A percentile compares a stretch with the other conserved stretches of the same genome.
Evolutionary conservation across 2,113 vertebrate genomes (phyloP).

Genomic region (Lampris incognitus): DNA sequence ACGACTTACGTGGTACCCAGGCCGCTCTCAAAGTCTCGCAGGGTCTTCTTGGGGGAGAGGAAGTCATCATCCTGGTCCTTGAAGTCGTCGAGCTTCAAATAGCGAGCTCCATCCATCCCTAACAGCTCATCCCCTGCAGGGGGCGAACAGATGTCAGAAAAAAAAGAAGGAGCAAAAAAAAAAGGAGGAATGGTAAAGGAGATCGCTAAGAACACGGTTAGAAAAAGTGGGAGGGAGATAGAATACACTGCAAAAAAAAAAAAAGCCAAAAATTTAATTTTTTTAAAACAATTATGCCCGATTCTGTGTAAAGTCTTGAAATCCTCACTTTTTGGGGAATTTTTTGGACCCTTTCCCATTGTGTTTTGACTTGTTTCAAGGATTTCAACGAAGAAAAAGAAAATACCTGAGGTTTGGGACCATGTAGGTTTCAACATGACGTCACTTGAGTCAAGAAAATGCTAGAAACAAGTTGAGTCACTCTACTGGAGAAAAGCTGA

Average conservation of each 20-base stretch:
- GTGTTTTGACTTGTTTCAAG: not conserved
- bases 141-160: constrained; percentile 25
- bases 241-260: constrained; percentile 29
- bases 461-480: not conserved
- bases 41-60: constrained; percentile 82
- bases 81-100: constrained; percentile 84
- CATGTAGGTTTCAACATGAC: constrained; percentile 1
- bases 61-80: constrained; percentile 87
- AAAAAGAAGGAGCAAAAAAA: not conserved
- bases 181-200: constrained; percentile 7
- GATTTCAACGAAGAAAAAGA: not conserved
- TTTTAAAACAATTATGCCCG: too few species aligned
- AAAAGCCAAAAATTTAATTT: not conserved
- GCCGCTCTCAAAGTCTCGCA: constrained; percentile 84
- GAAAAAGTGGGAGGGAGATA: constrained; percentile 37
- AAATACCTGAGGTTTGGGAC: too few species aligned
- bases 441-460: constrained; percentile 10
- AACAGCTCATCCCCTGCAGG: constrained; percentile 83
- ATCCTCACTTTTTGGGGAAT: not conserved
- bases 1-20: constrained; percentile 82
- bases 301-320: constrained; percentile 16
- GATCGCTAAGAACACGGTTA: constrained; percentile 35
- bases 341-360: not conserved
- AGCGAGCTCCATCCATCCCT: constrained; percentile 82
- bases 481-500: not conserved